Percentiles rank a stretch among this genome's conserved stretches.
phyloP scores from a whole-genome alignment of 35 echinoderm and acorn worm genomes.

The Chiridota heheva region DNA sequence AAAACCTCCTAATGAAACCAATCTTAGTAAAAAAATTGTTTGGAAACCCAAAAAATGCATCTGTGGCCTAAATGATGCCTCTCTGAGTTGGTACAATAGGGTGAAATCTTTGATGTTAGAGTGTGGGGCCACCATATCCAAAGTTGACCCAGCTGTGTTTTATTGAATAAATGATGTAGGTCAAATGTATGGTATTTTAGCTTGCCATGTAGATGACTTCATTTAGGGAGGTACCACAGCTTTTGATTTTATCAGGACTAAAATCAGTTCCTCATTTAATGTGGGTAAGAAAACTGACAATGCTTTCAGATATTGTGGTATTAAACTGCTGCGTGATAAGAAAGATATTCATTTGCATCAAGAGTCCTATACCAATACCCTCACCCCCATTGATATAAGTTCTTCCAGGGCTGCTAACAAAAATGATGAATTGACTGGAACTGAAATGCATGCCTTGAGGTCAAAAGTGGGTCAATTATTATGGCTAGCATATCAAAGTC shows the following conservation, averaged over 20 bases:
- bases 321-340: not conserved
- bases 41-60: conserved; percentile 50
- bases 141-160: conserved; percentile 43
- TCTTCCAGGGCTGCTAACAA: conserved; percentile 3
- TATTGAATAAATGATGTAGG: not conserved
- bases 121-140: conserved; percentile 21
- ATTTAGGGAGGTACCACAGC: conserved; percentile 24
- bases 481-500: conserved; percentile 30
- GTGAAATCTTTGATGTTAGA: conserved; percentile 23
- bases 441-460: conserved; percentile 16
- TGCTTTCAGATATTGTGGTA: conserved; percentile 43
- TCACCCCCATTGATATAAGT: conserved; percentile 10
- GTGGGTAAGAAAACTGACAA: conserved; percentile 18
- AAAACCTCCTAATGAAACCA: conserved; percentile 18
- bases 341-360: conserved; percentile 26
- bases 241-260: conserved; percentile 5
- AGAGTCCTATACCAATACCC: conserved; percentile 8
- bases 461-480: conserved; percentile 30
- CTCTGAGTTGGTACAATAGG: conserved; percentile 29
- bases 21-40: not conserved
- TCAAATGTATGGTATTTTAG: conserved; percentile 13
- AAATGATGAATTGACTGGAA: not conserved
- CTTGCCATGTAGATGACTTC: conserved; percentile 55
- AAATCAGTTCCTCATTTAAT: conserved; percentile 39
- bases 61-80: conserved; percentile 59